A percentile compares a stretch with the other conserved stretches of the same genome.
Conservation (phyloP, 2,888 invertebrate species). For the Scrobipalpa atriplicella region DNA sequence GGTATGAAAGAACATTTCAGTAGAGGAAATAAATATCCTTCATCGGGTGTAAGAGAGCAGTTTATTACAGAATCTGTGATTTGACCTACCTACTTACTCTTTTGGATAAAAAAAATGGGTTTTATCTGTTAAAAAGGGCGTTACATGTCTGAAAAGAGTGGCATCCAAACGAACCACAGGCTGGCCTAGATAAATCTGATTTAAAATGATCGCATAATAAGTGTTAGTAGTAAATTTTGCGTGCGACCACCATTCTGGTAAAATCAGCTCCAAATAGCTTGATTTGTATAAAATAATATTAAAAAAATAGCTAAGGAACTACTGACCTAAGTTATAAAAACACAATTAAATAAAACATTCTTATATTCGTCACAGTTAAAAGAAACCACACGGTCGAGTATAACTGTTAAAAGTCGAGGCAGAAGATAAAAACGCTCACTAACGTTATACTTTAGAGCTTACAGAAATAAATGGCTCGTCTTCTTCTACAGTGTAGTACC, state of each 20-base stretch:
- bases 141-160: too few relatives aligned
- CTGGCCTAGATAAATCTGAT: too few relatives aligned
- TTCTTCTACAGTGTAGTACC: slow-evolving; percentile 41
- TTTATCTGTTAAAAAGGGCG: too few relatives aligned
- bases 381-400: background rate
- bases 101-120: too few relatives aligned
- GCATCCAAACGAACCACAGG: too few relatives aligned
- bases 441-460: slow-evolving; percentile 29
- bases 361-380: background rate
- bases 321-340: background rate
- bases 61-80: background rate
- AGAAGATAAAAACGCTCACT: slow-evolving; percentile 20
- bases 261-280: too few relatives aligned
- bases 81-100: slow-evolving; percentile 4
- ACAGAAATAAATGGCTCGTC: slow-evolving; percentile 60
- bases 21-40: slow-evolving; percentile 2
- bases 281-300: too few relatives aligned
- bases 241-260: too few relatives aligned
- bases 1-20: slow-evolving; percentile 15
- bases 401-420: background rate
- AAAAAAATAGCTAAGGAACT: too few relatives aligned
- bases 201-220: too few relatives aligned
- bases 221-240: too few relatives aligned
- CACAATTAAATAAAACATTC: background rate
- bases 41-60: background rate